Conservation (phyloP, 2,113 vertebrate genomes). For the Aepyceros melampus region DNA sequence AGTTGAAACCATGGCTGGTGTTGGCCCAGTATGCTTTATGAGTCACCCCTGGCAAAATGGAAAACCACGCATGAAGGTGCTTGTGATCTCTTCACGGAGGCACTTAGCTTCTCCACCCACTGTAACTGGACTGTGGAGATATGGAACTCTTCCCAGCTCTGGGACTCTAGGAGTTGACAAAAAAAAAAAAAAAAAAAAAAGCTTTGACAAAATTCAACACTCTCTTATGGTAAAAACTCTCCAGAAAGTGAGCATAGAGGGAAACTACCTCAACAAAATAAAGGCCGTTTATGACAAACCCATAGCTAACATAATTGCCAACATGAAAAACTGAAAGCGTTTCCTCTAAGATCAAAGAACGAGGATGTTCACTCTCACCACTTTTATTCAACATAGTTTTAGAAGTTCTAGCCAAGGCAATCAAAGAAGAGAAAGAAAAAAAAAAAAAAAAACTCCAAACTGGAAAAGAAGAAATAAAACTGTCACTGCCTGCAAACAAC, state of each 20-base stretch:
- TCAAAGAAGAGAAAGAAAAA: not conserved
- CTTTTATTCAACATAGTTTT: not conserved
- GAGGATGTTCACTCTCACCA: not conserved
- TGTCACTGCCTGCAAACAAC: not conserved
- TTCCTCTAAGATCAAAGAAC: not conserved
- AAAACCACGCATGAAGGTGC: not conserved
- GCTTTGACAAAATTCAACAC: not conserved
- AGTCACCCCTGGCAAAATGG: not conserved
- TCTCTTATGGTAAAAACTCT: not conserved
- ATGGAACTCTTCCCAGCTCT: not conserved
- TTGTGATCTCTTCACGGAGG: not conserved
- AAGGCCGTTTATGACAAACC: not conserved
- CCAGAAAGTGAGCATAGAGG: not conserved
- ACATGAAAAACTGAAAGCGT: not conserved
- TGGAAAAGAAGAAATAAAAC: not conserved
- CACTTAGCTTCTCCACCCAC: not conserved
- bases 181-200: not conserved
- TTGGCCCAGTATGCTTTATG: not conserved
- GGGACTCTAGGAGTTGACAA: not conserved
- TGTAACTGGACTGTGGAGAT: not conserved
- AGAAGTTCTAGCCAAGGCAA: not conserved
- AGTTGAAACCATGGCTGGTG: not conserved
- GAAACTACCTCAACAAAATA: not conserved
- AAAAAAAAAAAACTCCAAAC: not conserved
- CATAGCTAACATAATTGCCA: not conserved